Percentiles rank a stretch among this genome's conserved stretches.
Conservation (phyloP, 92 coral and sea anemone genomes). For the Muricea muricata region DNA sequence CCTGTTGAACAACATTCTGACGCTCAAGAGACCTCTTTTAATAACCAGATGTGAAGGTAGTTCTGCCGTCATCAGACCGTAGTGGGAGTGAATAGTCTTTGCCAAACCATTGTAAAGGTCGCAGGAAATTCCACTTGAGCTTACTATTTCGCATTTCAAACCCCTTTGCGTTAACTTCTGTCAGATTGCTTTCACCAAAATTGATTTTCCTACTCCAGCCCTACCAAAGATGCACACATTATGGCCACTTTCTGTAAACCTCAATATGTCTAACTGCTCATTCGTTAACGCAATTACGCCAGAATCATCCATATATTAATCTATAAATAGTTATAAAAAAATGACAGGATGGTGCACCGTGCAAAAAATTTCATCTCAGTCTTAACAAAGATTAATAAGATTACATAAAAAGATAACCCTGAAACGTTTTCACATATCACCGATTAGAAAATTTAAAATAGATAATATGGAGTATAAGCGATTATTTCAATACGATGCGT, state of each 20-base stretch:
- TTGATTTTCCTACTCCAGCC: not conserved
- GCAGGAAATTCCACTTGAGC: conserved; percentile 5
- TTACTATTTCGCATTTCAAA: not conserved
- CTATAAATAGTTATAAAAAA: not conserved
- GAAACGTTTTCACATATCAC: too few species aligned
- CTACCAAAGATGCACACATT: not conserved
- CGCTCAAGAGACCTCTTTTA: not conserved
- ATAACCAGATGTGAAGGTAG: not conserved
- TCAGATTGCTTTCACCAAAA: not conserved
- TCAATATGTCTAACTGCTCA: not conserved
- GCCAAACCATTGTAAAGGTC: not conserved
- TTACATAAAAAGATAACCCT: too few species aligned
- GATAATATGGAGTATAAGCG: too few species aligned
- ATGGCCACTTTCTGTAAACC: not conserved
- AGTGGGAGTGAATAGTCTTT: not conserved
- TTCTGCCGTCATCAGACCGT: not conserved
- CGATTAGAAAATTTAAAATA: too few species aligned
- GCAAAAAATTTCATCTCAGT: too few species aligned
- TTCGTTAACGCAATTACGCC: not conserved
- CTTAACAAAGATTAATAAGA: too few species aligned
- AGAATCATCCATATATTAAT: not conserved
- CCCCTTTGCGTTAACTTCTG: not conserved
- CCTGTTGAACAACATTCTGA: not conserved
- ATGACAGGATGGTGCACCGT: not conserved
- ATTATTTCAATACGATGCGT: too few species aligned